Base-by-base conservation (phyloP, 2,113 vertebrate species). In the Oryzias javanicus region DNA sequence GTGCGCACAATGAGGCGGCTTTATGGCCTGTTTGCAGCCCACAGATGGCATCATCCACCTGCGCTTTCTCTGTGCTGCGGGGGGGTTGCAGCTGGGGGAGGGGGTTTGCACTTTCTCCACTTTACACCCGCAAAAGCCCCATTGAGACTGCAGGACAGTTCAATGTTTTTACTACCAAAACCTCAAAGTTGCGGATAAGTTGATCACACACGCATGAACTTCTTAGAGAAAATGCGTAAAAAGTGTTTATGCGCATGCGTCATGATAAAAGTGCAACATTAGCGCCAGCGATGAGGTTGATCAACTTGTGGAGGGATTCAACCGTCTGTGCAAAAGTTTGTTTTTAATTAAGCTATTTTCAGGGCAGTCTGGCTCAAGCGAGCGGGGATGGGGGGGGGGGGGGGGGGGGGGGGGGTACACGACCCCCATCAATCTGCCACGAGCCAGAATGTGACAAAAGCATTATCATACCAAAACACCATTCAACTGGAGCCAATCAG, bases 21-120 rank as follows among this genome's bases (percentile, higher is more conserved):
- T 90, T 79, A 78, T 54, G 80, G 83, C 47, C 75, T 66, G 80
- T 61, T 82, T 81, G 76, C 63, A 80, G 60, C 77, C 70, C 80
- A 89, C 89, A 92, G 91, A 92, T 92, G 90, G 89, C 86, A 81
- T 74, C 86, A 79, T 83, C 84, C 89, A 90, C 89, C 90, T 91
- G 90, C 81, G 83, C 77, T 84, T 74, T 47, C 83, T 63, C 71
- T 74, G 64, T 60, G 76, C 72, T 66, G 49, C 50, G 48, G 48
- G 16, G 42, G 17, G 14, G 13, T 14, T 6, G 10, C 44, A 60
- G 46, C 50, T 25, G 25, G 14, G 51, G 58, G 64, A 54, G 16
- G 4, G 48, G n/a, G 17, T 41, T 35, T 35, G 29, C 8, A 10
- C 81, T 86, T 77, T 83, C 73, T 61, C 73, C 49, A 22, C 53